These are phyloP conservation scores for Oligia latruncula DNA, from an alignment of 2,888 invertebrate genomes.

Conservation along the genomic window DNA sequence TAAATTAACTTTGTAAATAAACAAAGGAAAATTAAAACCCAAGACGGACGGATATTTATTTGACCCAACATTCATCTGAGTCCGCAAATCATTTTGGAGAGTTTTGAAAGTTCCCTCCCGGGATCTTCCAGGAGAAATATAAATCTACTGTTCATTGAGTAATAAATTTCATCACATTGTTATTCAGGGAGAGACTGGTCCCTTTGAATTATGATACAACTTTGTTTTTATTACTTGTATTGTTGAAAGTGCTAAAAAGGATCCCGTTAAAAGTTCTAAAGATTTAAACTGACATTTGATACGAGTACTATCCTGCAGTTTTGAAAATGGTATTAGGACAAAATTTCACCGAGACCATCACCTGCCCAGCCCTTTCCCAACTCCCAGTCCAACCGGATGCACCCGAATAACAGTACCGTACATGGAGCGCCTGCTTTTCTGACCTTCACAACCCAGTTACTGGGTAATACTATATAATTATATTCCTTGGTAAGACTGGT, in stretches of 20 bases:
- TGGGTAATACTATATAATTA: not conserved
- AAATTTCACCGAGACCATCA: not conserved
- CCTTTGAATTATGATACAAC: conserved; percentile 77
- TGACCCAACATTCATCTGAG: conserved; percentile 52
- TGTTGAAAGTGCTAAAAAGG: conserved; percentile 51
- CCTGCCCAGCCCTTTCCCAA: not conserved
- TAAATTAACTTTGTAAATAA: conserved; percentile 15
- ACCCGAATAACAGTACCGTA: not conserved
- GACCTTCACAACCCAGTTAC: not conserved
- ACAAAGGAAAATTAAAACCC: conserved; percentile 26
- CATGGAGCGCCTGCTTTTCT: not conserved
- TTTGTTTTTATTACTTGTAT: conserved; percentile 77
- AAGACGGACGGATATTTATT: conserved; percentile 51
- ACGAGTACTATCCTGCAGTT: not conserved
- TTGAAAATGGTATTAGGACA: not conserved
- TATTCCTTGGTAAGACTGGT: not conserved
- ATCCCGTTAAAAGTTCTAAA: conserved; percentile 2
- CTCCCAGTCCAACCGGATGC: not conserved
- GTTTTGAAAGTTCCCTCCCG: conserved; percentile 71
- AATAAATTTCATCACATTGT: conserved; percentile 79
- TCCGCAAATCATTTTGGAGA: conserved; percentile 70
- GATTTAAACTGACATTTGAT: conserved; percentile 6
- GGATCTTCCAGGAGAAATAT: conserved; percentile 72
- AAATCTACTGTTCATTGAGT: conserved; percentile 75
- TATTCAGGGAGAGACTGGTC: conserved; percentile 74